A percentile compares a stretch with the other conserved stretches of the same genome.
Evolutionary conservation across 2,888 invertebrate species (phyloP).

Genomic region (Synanthedon tipuliformis): DNA sequence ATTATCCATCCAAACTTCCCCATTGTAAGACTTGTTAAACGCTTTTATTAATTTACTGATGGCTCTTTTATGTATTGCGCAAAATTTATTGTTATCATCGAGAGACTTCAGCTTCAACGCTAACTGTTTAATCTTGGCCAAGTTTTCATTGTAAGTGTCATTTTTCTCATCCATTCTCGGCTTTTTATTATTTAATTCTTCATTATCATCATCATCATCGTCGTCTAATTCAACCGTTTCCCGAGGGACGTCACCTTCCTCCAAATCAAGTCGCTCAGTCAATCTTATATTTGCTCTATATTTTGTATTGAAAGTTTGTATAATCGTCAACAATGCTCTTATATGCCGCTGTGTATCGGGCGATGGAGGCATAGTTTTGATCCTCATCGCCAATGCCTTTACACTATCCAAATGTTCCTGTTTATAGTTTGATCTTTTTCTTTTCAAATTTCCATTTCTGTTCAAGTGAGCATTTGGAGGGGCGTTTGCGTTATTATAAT

Average conservation of each 20-base stretch:
- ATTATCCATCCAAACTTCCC: constrained; percentile 37
- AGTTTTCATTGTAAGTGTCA: constrained; percentile 25
- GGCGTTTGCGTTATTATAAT: background rate
- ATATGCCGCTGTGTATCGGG: constrained; percentile 20
- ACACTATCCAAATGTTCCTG: constrained; percentile 28
- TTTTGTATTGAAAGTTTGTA: constrained; percentile 37
- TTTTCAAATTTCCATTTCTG: constrained; percentile 15
- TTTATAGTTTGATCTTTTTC: constrained; percentile 14
- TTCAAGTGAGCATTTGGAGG: background rate
- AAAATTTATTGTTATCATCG: constrained; percentile 24
- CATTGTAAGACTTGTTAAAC: constrained; percentile 45
- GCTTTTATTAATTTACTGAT: constrained; percentile 43
- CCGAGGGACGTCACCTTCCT: constrained; percentile 28
- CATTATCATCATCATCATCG: constrained; percentile 37
- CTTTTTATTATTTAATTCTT: constrained; percentile 28
- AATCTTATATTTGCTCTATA: constrained; percentile 33
- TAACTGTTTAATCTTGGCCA: constrained; percentile 29
- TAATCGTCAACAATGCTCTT: constrained; percentile 24
- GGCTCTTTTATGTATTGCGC: constrained; percentile 37
- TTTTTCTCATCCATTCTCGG: constrained; percentile 14
- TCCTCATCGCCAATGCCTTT: constrained; percentile 22
- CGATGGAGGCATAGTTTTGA: constrained; percentile 20
- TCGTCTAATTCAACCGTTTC: constrained; percentile 44
- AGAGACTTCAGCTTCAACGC: constrained; percentile 33
- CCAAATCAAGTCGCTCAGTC: constrained; percentile 25